A percentile compares a stretch with the other conserved stretches of the same genome.
Conservation (phyloP, 2,888 invertebrate genomes). For the Hypsopygia costalis region DNA sequence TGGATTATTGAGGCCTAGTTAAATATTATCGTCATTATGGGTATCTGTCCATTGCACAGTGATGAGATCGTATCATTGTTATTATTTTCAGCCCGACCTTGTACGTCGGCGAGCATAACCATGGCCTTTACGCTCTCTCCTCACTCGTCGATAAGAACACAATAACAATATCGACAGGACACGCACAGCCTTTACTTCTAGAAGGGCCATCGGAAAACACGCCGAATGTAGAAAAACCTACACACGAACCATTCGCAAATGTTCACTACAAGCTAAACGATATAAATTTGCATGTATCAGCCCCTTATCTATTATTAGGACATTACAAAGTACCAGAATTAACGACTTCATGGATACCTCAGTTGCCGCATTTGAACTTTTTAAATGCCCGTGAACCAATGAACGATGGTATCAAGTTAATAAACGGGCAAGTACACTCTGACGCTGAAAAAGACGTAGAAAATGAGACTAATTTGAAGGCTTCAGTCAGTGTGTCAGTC, state of each 20-base stretch:
- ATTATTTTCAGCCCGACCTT: conserved; percentile 88
- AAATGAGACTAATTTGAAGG: conserved; percentile 66
- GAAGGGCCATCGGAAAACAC: conserved; percentile 83
- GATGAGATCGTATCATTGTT: neutral
- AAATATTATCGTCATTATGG: too few relatives aligned
- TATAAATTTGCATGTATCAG: conserved; percentile 60
- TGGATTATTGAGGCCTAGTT: neutral
- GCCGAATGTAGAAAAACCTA: conserved; percentile 38
- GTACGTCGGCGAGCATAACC: conserved; percentile 92
- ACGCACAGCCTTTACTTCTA: conserved; percentile 84
- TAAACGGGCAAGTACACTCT: conserved; percentile 62
- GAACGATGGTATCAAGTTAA: conserved; percentile 48
- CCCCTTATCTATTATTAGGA: conserved; percentile 78
- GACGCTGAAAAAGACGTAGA: conserved; percentile 56
- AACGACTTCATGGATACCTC: conserved; percentile 68
- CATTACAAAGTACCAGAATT: conserved; percentile 87
- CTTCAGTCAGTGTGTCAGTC: conserved; percentile 73
- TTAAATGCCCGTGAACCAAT: conserved; percentile 41
- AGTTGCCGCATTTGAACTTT: conserved; percentile 55
- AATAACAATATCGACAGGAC: conserved; percentile 88
- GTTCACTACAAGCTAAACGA: conserved; percentile 69
- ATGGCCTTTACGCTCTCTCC: conserved; percentile 95
- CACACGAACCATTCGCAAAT: conserved; percentile 73
- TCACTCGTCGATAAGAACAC: conserved; percentile 95
- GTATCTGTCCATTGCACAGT: neutral